A percentile compares a stretch with the other conserved stretches of the same genome.
Conservation (phyloP, 2,113 vertebrate genomes). For the human (Homo sapiens) region GRCh38 chr2:84928501-84929000, state of each 20-base stretch:
- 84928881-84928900: too few relatives aligned
- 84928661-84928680: not conserved
- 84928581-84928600: not conserved
- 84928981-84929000: too few relatives aligned
- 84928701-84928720: not conserved
- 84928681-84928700: not conserved
- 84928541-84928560: not conserved
- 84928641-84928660: not conserved
- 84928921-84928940: too few relatives aligned
- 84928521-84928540: not conserved
- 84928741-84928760: not conserved
- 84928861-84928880: too few relatives aligned
- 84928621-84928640: not conserved
- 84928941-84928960: too few relatives aligned
- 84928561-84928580: not conserved
- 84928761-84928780: not conserved
- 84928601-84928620: not conserved
- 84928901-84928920: too few relatives aligned
- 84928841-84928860: not conserved
- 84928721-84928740: rapidly evolving
- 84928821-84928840: not conserved
- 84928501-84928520: not conserved
- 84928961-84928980: too few relatives aligned
- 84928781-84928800: not conserved
- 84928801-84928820: not conserved